Evolutionary conservation across 2,113 vertebrate genomes (phyloP), one percentile per base, ranked within the genome.

Genomic region (Platichthys stellatus): DNA sequence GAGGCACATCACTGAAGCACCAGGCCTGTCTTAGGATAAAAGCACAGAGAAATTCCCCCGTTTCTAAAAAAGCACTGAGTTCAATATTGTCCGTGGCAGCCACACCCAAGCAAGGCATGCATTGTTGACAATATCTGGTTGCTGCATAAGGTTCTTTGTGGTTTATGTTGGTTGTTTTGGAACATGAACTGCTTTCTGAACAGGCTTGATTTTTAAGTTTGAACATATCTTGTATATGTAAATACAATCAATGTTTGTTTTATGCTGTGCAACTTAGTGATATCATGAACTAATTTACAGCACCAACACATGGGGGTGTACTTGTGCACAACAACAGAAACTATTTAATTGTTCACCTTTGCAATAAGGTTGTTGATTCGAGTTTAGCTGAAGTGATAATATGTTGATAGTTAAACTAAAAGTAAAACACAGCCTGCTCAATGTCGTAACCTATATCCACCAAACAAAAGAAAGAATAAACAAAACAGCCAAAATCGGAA

Each of bases 11-110:
- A 76, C 75, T 83, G 79, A 88, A 84, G 78, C 78, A 63, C 71
- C 87, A 64, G 51, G 74, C 79, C 80, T 83, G 90, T 90, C 87
- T 86, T 24, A 75, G 78, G 89, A 93, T 89, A 73, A 88, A 91
- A 92, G 76, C 23, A 0, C 59, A 64, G 72, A 82, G 80, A 91
- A 92, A 92, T 82, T 90, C 83, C 87, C 84, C 86, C 80, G 80
- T 86, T 89, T 79, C 84, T 87, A 87, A 89, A 92, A 90, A 87
- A 82, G 69, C 83, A 78, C 59, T 51, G 51, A 61, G 71, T 83
- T 90, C 73, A 87, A 70, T 88, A 76, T 78, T 82, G 86, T 92
- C 80, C 73, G 76, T 40, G 38, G 84, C 63, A 5, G 87, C 86
- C 91, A 89, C 90, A 77, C 88, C 92, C 89, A 74, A 69, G 70